These are phyloP conservation scores for Latrodectus hesperus DNA, from an alignment of 2,888 invertebrate species.

Conservation along the genomic window DNA sequence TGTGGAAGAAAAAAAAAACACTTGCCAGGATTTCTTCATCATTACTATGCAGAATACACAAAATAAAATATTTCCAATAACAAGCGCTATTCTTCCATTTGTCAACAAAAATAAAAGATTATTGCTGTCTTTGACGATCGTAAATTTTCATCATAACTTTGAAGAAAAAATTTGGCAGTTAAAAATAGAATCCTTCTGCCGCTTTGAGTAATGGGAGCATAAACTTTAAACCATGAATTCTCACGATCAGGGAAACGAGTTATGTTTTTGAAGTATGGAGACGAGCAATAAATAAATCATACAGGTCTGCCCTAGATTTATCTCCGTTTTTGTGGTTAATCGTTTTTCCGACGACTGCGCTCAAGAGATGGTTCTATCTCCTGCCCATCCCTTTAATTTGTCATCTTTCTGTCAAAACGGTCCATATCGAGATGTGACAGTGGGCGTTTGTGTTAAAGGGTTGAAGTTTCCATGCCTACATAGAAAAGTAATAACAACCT, in stretches of 20 bases:
- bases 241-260: slow-evolving; percentile 9
- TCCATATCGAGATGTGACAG: slow-evolving; percentile 55
- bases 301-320: slow-evolving; percentile 40
- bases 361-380: slow-evolving; percentile 52
- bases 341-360: slow-evolving; percentile 47
- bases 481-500: slow-evolving; percentile 51
- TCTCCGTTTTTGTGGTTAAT: slow-evolving; percentile 60
- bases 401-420: slow-evolving; percentile 58
- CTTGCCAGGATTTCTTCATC: too few species aligned
- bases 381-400: slow-evolving; percentile 43
- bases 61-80: too few species aligned
- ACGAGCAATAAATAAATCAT: slow-evolving; percentile 57
- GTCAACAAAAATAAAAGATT: neutral
- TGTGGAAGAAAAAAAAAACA: too few species aligned
- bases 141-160: neutral
- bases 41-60: too few species aligned
- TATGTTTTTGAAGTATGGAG: slow-evolving; percentile 45
- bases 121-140: neutral
- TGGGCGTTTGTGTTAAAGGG: slow-evolving; percentile 44
- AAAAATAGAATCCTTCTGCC: slow-evolving; percentile 17
- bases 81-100: too few species aligned
- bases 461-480: slow-evolving; percentile 21
- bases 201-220: slow-evolving; percentile 28
- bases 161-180: neutral
- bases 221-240: slow-evolving; percentile 32